Percentiles rank a stretch among this genome's conserved stretches.
Conservation (phyloP, 2,113 vertebrate species). For the Dasyurus viverrinus region DNA sequence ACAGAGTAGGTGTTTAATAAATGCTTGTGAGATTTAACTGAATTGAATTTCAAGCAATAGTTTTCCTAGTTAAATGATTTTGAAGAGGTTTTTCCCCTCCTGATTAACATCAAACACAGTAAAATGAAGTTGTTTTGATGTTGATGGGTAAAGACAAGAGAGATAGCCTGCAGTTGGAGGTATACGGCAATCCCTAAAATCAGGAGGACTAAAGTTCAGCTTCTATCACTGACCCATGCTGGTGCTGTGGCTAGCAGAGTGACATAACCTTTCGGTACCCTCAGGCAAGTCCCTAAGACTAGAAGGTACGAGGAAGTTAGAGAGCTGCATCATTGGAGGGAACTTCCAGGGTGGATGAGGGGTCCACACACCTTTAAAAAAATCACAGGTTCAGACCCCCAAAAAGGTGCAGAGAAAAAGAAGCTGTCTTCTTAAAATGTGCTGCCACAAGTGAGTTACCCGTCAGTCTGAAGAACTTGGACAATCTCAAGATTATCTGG, state of each 20-base stretch:
- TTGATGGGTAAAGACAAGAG: neutral
- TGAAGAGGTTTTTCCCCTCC: neutral
- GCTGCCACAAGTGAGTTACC: conserved; percentile 68
- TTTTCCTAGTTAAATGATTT: neutral
- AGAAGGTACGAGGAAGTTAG: neutral
- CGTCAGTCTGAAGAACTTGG: conserved; percentile 69
- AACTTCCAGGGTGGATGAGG: neutral
- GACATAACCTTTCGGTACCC: neutral
- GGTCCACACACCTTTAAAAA: neutral
- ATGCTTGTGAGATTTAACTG: neutral
- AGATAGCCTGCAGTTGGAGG: neutral
- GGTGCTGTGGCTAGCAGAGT: neutral
- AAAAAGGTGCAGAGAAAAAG: neutral
- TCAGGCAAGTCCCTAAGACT: neutral
- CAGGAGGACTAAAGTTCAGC: neutral
- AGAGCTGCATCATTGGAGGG: neutral
- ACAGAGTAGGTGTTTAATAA: neutral
- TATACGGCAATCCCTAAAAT: too few relatives aligned
- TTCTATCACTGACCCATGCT: neutral
- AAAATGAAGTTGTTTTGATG: neutral
- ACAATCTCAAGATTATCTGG: conserved; percentile 48
- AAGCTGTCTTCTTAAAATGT: conserved; percentile 74
- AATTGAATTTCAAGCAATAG: neutral
- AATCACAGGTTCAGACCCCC: neutral
- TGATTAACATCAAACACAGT: neutral